phyloP scores from a whole-genome alignment of 2,888 invertebrate genomes.

The Hedya salicella region DNA sequence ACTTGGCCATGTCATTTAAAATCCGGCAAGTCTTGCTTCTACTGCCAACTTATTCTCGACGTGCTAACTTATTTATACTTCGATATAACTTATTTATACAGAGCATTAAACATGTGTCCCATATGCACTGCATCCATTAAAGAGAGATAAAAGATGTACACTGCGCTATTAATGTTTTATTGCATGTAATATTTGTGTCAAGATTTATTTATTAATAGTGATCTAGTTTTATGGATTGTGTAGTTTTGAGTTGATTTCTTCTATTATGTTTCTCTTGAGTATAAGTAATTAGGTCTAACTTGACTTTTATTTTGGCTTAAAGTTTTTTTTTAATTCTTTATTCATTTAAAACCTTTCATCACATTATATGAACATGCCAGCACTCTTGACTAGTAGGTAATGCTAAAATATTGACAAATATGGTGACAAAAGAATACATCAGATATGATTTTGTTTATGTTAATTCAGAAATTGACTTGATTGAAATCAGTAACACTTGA shows the following conservation, averaged over 20 bases:
- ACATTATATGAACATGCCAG: too few relatives aligned
- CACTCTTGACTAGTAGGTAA: too few relatives aligned
- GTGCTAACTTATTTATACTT: slow-evolving; percentile 12
- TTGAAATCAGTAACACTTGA: too few relatives aligned
- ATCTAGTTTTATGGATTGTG: slow-evolving; percentile 1
- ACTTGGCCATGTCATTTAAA: not conserved
- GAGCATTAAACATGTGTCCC: slow-evolving; percentile 42
- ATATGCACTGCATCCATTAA: slow-evolving; percentile 59
- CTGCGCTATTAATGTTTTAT: slow-evolving; percentile 68
- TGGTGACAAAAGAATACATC: too few relatives aligned
- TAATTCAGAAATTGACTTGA: too few relatives aligned
- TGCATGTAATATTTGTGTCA: slow-evolving; percentile 74
- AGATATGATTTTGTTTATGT: too few relatives aligned
- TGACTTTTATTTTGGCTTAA: too few relatives aligned
- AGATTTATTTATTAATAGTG: slow-evolving; percentile 70
- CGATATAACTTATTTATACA: slow-evolving; percentile 18
- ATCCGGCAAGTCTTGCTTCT: too few relatives aligned
- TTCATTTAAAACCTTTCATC: too few relatives aligned
- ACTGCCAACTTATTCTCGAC: slow-evolving; percentile 17
- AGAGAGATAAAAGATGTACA: slow-evolving; percentile 63
- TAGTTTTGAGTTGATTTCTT: not conserved
- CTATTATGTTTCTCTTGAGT: not conserved
- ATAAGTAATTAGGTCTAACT: not conserved
- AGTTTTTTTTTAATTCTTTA: too few relatives aligned
- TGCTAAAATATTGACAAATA: too few relatives aligned